Evolutionary conservation across 2,797 vertebrate species (phyloP), one percentile per base, ranked within the genome.

Genomic region (Manis javanica): DNA sequence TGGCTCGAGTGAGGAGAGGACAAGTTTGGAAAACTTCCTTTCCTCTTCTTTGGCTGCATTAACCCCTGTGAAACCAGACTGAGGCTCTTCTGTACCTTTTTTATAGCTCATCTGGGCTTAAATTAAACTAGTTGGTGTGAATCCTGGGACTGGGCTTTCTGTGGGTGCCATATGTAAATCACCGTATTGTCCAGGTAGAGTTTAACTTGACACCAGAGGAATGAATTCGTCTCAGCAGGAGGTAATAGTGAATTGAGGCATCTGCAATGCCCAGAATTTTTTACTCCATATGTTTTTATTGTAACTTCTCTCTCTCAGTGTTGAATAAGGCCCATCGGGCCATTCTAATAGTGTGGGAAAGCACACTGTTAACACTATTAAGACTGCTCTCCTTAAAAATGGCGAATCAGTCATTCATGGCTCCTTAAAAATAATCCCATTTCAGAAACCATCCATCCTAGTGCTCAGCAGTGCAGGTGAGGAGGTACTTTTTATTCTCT

Each of bases 31-130:
- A 46, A 53, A 75, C 64, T 21, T 71, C 75, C 87, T 95, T 96
- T 98, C 86, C 97, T 96, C 92, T 94, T 92, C 79, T 96, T 96
- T 57, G 91, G 93, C 83, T 78, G 55, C 15, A 10, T 96, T 97
- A 96, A 96, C 93, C 86, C 88, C 96, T 91, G 81, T 95, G 96
- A 98, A 97, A 96, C 87, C 96, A 97, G 96, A 95, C 90, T 96
- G 96, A 97, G 93, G 15, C 78, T 91, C 83, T 95, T 95, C 91
- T 87, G 87, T 92, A 90, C 93, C 92, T 98, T 93, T 96, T 97
- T 96, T 34, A 95, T 86, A 97, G 96, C 92, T 68, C 91, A 78
- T 95, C 96, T 98, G 94, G 92, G 95, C 97, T 93, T 90, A 46
- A 88, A 66, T 93, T 90, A 46, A 88, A 66, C 19, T 84, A 72